Evolutionary conservation across 2,113 vertebrate species (phyloP).

Genomic region (Electrona antarctica): DNA sequence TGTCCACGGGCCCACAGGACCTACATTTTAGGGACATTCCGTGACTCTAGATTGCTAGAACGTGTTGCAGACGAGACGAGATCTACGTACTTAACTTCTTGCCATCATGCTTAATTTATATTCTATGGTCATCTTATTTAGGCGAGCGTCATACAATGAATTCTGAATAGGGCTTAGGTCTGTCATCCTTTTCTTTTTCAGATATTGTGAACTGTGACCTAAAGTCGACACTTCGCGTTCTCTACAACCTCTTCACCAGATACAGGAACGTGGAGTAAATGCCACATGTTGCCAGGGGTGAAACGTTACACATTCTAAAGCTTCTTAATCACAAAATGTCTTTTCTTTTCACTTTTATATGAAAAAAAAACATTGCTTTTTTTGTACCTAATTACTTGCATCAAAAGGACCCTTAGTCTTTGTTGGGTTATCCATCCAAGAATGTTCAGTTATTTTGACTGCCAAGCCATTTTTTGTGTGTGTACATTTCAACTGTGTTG

Average conservation of each 20-base stretch:
- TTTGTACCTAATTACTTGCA: slow-evolving; percentile 27
- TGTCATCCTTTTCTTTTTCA: slow-evolving; percentile 58
- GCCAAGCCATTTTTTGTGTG: neutral
- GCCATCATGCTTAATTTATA: too few species aligned
- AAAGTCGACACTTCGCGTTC: slow-evolving; percentile 94
- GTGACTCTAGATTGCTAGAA: too few species aligned
- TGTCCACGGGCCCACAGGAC: too few species aligned
- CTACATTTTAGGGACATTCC: too few species aligned
- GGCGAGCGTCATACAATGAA: too few species aligned
- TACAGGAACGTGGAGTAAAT: slow-evolving; percentile 90
- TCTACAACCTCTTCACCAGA: slow-evolving; percentile 98
- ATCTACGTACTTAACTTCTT: too few species aligned
- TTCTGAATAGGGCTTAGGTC: neutral
- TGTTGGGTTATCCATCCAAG: neutral
- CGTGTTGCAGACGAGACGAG: too few species aligned
- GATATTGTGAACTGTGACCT: slow-evolving; percentile 98
- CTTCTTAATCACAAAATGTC: neutral
- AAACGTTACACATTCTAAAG: slow-evolving; percentile 33
- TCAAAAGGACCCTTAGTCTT: slow-evolving; percentile 21
- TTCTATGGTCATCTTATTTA: too few species aligned
- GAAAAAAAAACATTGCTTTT: neutral
- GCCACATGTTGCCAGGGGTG: neutral
- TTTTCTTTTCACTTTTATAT: neutral
- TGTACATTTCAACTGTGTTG: neutral
- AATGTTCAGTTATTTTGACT: neutral